Conservation (phyloP, 2,113 vertebrate species). For the Platichthys stellatus region DNA sequence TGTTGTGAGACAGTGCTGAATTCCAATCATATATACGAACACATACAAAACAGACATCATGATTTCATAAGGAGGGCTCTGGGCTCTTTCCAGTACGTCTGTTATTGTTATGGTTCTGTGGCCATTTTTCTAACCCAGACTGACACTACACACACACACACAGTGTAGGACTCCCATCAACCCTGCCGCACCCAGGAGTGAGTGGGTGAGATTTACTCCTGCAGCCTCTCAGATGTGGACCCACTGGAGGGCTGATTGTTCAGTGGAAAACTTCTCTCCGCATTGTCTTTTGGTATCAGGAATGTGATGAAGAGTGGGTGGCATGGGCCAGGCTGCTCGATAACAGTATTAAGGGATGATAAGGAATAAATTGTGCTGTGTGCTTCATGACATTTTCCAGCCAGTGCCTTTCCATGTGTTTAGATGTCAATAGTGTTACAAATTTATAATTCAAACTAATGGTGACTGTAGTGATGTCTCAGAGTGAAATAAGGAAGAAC, state of each 20-base stretch:
- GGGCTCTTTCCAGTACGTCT: slow-evolving; percentile 58
- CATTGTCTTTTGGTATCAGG: slow-evolving; percentile 59
- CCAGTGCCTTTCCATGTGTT: slow-evolving; percentile 26
- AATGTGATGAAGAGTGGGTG: slow-evolving; percentile 56
- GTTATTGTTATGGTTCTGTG: slow-evolving; percentile 66
- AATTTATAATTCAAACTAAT: neutral
- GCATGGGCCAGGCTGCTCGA: slow-evolving; percentile 52
- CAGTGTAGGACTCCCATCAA: slow-evolving; percentile 40
- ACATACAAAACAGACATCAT: slow-evolving; percentile 57
- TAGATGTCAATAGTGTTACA: slow-evolving; percentile 2
- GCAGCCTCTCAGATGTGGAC: slow-evolving; percentile 60
- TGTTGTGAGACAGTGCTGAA: slow-evolving; percentile 16
- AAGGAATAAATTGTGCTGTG: slow-evolving; percentile 50
- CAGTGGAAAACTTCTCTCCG: slow-evolving; percentile 56
- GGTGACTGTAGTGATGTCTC: slow-evolving; percentile 6
- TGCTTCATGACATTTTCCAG: slow-evolving; percentile 59
- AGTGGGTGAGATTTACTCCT: slow-evolving; percentile 65
- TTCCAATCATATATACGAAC: slow-evolving; percentile 46
- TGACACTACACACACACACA: slow-evolving; percentile 22
- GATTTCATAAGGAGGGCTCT: slow-evolving; percentile 58
- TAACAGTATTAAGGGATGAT: slow-evolving; percentile 59
- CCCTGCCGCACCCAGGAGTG: slow-evolving; percentile 65
- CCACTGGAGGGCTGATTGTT: slow-evolving; percentile 48
- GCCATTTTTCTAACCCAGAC: slow-evolving; percentile 22
- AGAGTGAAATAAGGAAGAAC: neutral